phyloP scores from a whole-genome alignment of 2,113 vertebrate species.

The Prietella phreatophila region DNA sequence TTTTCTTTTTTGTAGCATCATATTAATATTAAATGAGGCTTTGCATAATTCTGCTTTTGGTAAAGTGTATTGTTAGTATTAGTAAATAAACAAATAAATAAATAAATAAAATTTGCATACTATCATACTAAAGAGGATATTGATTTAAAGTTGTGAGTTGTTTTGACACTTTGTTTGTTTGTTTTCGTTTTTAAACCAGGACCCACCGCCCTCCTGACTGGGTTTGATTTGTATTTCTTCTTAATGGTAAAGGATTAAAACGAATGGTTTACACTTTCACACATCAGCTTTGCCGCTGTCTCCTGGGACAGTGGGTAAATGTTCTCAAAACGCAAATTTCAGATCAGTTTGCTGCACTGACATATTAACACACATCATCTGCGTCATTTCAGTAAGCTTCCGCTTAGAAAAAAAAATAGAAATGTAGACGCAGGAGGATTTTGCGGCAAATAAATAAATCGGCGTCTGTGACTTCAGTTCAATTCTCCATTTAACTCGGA shows the following conservation, averaged over 20 bases:
- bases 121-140: no score
- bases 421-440: no score
- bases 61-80: neutral
- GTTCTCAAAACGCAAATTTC: neutral
- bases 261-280: neutral
- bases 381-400: neutral
- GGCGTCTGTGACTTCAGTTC: no score
- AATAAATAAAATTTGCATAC: neutral
- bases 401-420: neutral
- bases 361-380: neutral
- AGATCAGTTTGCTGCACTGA: neutral
- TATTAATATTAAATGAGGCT: neutral
- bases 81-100: neutral
- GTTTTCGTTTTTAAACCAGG: no score
- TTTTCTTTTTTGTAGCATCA: neutral
- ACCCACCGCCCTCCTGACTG: no score
- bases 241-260: neutral
- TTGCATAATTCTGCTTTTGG: neutral
- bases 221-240: neutral
- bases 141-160: no score
- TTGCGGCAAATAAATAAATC: no score
- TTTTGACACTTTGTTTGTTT: neutral
- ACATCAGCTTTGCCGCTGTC: neutral
- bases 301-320: neutral
- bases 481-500: no score